Conservation (phyloP, 53 echinoderm and acorn worm genomes). For the Luidia sarsii region DNA sequence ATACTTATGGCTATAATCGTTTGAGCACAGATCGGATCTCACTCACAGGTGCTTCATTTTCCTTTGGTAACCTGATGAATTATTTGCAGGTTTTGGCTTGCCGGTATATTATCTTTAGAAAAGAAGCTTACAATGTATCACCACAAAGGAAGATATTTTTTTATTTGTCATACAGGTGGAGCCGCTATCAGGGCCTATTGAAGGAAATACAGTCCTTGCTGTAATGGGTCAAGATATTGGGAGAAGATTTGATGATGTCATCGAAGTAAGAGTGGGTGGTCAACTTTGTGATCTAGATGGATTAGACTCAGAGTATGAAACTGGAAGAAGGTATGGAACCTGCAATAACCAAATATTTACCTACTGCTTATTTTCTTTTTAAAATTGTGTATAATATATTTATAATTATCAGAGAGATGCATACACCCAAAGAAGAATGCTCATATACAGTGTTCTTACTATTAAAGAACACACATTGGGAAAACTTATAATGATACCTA, state of each 20-base stretch:
- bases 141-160: no score
- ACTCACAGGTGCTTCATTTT: no score
- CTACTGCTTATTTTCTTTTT: not conserved
- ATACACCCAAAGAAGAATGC: not conserved
- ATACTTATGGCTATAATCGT: no score
- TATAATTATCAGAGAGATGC: not conserved
- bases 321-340: constrained; percentile 42
- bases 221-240: constrained; percentile 73
- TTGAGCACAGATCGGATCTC: no score
- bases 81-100: no score
- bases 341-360: not conserved
- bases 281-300: constrained; percentile 32
- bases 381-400: not conserved
- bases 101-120: no score
- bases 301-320: constrained; percentile 30
- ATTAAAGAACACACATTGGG: no score
- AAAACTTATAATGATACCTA: no score
- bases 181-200: constrained; percentile 65
- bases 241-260: constrained; percentile 38
- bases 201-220: constrained; percentile 69
- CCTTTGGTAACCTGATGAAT: no score
- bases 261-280: constrained; percentile 44
- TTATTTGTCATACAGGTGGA: constrained; percentile 53
- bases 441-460: not conserved
- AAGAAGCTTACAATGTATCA: no score